A percentile compares a stretch with the other conserved stretches of the same genome.
Conservation (phyloP, 1,140 invertebrate genomes). For the Hyposmocoma kahamanoa region DNA sequence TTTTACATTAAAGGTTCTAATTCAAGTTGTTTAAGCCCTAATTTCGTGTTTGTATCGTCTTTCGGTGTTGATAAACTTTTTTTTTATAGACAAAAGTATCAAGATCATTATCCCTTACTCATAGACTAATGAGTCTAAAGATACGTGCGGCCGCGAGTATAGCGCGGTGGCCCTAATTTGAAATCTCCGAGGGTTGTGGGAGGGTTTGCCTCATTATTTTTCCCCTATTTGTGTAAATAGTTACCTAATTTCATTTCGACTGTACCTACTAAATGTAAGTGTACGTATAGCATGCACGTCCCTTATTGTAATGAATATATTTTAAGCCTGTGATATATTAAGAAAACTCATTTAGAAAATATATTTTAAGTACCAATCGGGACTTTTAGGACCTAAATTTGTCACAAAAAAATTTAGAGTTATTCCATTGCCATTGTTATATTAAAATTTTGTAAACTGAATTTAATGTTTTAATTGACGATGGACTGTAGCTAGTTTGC, state of each 20-base stretch:
- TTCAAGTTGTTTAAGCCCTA: no score
- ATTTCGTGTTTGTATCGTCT: no score
- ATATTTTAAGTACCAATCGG: conserved; percentile 27
- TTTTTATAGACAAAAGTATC: conserved; percentile 36
- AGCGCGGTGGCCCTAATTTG: conserved; percentile 53
- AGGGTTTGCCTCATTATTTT: conserved; percentile 69
- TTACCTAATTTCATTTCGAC: conserved; percentile 65
- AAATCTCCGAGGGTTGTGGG: conserved; percentile 71
- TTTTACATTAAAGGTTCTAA: not conserved
- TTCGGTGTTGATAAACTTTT: no score
- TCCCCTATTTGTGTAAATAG: conserved; percentile 71
- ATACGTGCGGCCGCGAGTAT: conserved; percentile 40
- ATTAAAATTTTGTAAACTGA: no score
- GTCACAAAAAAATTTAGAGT: no score
- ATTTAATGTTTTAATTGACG: no score
- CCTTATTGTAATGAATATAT: conserved; percentile 63
- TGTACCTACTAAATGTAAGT: conserved; percentile 55
- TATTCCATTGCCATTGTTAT: no score
- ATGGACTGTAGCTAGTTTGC: no score
- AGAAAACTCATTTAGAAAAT: conserved; percentile 46
- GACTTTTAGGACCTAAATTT: no score
- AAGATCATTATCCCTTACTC: conserved; percentile 25
- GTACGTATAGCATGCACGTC: conserved; percentile 70
- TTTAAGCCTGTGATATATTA: conserved; percentile 71
- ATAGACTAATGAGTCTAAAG: conserved; percentile 45